Percentiles rank a stretch among this genome's conserved stretches.
Conservation (phyloP, 2,888 invertebrate genomes). For the Volucella bombylans region DNA sequence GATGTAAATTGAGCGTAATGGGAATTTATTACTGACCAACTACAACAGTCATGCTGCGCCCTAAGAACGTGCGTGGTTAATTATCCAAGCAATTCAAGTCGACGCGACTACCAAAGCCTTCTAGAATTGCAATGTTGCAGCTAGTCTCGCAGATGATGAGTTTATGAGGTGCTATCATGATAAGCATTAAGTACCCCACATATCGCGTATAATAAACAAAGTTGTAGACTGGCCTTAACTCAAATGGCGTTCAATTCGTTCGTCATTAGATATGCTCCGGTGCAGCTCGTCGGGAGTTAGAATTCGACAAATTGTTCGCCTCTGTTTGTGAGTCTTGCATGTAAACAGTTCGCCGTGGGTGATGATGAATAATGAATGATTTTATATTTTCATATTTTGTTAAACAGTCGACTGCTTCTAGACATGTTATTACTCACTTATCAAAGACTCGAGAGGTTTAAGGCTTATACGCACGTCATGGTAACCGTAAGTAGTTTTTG, state of each 20-base stretch:
- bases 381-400: neutral
- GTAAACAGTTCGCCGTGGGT: conserved; percentile 28
- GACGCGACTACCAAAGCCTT: too few species aligned
- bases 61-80: conserved; percentile 67
- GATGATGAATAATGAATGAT: conserved; percentile 56
- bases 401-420: too few species aligned
- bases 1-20: conserved; percentile 72
- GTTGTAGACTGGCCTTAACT: conserved; percentile 49
- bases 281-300: conserved; percentile 57
- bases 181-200: conserved; percentile 24
- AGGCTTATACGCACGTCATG: too few species aligned
- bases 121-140: conserved; percentile 29
- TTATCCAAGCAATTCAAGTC: conserved; percentile 57
- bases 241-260: conserved; percentile 65
- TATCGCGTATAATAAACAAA: conserved; percentile 56
- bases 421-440: too few species aligned
- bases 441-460: too few species aligned
- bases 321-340: conserved; percentile 49
- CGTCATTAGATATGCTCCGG: conserved; percentile 51
- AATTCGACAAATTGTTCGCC: conserved; percentile 62
- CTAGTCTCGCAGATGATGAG: conserved; percentile 57
- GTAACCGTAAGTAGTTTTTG: too few species aligned
- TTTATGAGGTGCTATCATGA: conserved; percentile 72
- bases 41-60: conserved; percentile 44
- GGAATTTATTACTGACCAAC: conserved; percentile 56